Base-by-base conservation (phyloP, 2,888 invertebrate genomes). In the Drosophila atripex region DNA sequence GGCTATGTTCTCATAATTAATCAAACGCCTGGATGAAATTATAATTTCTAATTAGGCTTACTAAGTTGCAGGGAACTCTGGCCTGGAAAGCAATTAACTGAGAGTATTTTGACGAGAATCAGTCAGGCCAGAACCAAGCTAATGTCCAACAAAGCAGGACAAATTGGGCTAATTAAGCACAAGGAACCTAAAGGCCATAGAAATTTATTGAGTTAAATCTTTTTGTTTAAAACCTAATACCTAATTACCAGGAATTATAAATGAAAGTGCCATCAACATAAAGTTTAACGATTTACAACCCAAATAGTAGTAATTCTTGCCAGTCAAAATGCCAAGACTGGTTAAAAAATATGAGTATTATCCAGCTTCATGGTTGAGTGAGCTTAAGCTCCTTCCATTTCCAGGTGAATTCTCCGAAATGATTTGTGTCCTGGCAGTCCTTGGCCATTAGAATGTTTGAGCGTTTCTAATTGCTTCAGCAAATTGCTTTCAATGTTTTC, bases 401-500 rank as follows among this genome's bases (percentile, higher is more conserved):
- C 64, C 32, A 25, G 28, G 4, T 63, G 28, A 35, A 16, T 28
- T 16, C 50, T 63, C 14, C 12, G 18, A 14, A 63, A 28, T 52
- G 41, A 28, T 45, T 38, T 51, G 28, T 41, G 39, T 21, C 39
- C 39, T 21, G 39, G 5, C 25, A 14, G 14, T 41, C 4, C 39
- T 18, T 41, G 39, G 39, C 39, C 39, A 16, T 16, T 28, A 8
- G 18, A 38, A 21, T 39, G 25, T 41, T 41, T 41, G 12, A 30
- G 21, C 28, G 12, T 12, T 64, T 64, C 43, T 64, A 64, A 64
- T 46, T 65, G 64, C 38, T n/a, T 8, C 11, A 35, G 45, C 43
- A 64, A 64, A 64, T 52, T 41, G 43, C 52, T 52, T 30, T 45
- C 23, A 35, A 45, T 52, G 63, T 63, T 63, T 52, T 45, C 35